Conservation (phyloP, 2,797 vertebrate genomes). For the Clarias fuscus region DNA sequence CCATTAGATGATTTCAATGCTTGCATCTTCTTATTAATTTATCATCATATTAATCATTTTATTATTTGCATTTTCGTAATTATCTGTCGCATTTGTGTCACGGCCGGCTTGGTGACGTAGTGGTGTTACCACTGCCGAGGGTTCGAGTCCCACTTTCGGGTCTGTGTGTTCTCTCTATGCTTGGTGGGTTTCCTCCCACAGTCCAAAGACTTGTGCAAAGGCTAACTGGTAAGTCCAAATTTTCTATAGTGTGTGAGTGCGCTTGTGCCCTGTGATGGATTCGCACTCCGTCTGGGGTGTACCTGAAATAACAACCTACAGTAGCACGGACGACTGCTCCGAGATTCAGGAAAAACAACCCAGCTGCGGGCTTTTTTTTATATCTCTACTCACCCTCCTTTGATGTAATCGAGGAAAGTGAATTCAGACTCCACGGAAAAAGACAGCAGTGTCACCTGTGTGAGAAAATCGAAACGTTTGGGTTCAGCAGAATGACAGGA, state of each 20-base stretch:
- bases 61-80: not conserved
- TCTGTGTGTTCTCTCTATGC: too few species aligned
- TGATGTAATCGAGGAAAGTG: slow-evolving; percentile 96
- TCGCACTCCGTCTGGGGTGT: too few species aligned
- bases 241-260: too few species aligned
- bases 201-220: too few species aligned
- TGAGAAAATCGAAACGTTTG: slow-evolving; percentile 41
- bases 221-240: too few species aligned
- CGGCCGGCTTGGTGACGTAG: too few species aligned
- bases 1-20: not conserved
- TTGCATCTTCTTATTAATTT: not conserved
- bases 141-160: too few species aligned
- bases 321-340: not conserved
- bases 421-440: slow-evolving; percentile 92
- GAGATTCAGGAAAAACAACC: not conserved
- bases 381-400: slow-evolving; percentile 86
- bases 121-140: too few species aligned
- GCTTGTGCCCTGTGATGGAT: too few species aligned
- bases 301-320: not conserved
- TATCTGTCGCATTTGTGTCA: not conserved
- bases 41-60: not conserved
- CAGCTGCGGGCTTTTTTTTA: not conserved
- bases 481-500: slow-evolving; percentile 5
- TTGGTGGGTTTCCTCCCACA: too few species aligned
- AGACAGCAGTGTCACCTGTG: slow-evolving; percentile 90